Percentiles rank a stretch among this genome's conserved stretches.
These are phyloP conservation scores for Ophioninae sp. DNA, from an alignment of 2,888 invertebrate genomes.

Conservation along the genomic window DNA sequence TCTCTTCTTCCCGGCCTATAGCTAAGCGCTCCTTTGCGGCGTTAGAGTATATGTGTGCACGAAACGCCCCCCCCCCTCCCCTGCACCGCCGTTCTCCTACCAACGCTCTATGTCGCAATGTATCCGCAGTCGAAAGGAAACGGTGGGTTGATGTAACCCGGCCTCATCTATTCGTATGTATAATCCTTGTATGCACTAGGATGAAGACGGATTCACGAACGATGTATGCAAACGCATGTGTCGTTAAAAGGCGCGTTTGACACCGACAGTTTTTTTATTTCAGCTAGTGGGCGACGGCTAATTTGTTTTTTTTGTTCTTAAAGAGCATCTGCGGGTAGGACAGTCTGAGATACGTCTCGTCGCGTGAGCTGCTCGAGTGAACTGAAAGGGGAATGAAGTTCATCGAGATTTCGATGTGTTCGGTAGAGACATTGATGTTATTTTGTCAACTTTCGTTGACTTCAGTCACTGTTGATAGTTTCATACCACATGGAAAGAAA, in stretches of 20 bases:
- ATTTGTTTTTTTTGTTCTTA: constrained; percentile 22
- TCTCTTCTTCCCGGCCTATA: constrained; percentile 63
- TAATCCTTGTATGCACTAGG: constrained; percentile 39
- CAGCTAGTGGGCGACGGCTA: constrained; percentile 46
- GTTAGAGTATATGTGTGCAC: no score
- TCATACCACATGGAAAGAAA: no score
- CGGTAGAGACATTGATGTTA: no score
- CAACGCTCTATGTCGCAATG: constrained; percentile 79
- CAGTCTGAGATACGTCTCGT: no score
- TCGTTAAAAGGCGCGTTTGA: constrained; percentile 30
- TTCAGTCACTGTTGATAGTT: no score
- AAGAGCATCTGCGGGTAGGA: no score
- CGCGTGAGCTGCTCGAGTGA: no score
- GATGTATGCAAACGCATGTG: neutral
- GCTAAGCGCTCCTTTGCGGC: constrained; percentile 35
- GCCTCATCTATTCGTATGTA: constrained; percentile 20
- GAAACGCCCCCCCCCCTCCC: constrained; percentile 14
- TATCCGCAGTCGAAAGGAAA: constrained; percentile 77
- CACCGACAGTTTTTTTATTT: constrained; percentile 43
- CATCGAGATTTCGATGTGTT: no score
- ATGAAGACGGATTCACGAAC: neutral
- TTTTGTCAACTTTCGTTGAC: no score
- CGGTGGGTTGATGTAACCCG: no score
- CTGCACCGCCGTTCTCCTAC: constrained; percentile 53
- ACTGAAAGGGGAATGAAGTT: no score